Evolutionary conservation across 1,140 invertebrate genomes (phyloP), one percentile per base, ranked within the genome.

Genomic region (Sesamia nonagrioides): DNA sequence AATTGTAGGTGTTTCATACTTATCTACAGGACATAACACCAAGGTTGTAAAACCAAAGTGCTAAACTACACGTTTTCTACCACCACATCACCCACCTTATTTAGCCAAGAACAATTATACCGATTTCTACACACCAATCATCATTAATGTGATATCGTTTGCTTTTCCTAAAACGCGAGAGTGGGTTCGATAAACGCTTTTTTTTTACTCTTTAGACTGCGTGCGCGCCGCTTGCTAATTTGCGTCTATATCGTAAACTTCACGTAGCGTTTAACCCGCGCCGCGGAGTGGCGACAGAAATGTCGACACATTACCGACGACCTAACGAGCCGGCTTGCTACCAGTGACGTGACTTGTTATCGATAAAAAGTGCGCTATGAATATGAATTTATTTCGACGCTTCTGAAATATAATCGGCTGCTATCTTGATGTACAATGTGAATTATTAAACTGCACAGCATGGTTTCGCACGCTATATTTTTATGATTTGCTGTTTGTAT

Each of bases 301-400:
- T 80, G 81, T 84, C 77, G 81, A 79, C 83, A 81, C 81, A 81
- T 85, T 79, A 81, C 74, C 77, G 77, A 56, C 79, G 61, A 60
- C 77, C 71, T 85, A 85, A 85, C 83, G 83, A 85, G 83, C 78
- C 56, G 50, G 37, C 76, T 71, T 37, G 50, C 50, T 35, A 40
- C 66, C 73, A 82, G 78, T 82, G 83, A 68, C 75, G 77, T 63
- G 77, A 61, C 48, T 58, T 68, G 75, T 73, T 69, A 79, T 80
- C 78, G 78, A 81, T 81, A 68, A 74, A 74, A 73, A 72, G 58
- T 79, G 56, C 54, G 33, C 68, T 63, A 63, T 66, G 48, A 79
- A 74, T 63, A 78, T 72, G 69, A 58, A 78, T 78, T 69, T 71
- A 69, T 78, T 69, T 78, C 63, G 63, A 78, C 76, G 63, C 66